Percentiles rank a stretch among this genome's conserved stretches.
Evolutionary conservation across 2,113 vertebrate genomes (phyloP).

Genomic region (Caloenas nicobarica): DNA sequence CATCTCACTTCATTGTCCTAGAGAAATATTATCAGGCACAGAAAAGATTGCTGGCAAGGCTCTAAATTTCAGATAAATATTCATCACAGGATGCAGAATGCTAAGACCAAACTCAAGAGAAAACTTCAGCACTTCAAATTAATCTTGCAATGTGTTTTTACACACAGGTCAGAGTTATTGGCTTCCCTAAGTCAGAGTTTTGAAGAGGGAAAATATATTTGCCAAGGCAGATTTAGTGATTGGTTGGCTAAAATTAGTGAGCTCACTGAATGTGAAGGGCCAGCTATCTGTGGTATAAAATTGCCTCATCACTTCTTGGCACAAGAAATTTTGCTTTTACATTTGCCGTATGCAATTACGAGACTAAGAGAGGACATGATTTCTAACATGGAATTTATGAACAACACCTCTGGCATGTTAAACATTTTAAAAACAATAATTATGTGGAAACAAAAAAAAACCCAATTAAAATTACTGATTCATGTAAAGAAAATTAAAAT

Average conservation of each 20-base stretch:
- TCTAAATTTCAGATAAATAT: conserved; percentile 42
- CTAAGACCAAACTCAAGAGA: background rate
- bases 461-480: background rate
- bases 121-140: conserved; percentile 10
- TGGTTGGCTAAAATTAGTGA: background rate
- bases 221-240: background rate
- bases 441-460: background rate
- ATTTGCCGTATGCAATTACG: background rate
- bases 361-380: background rate
- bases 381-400: background rate
- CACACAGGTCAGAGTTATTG: background rate
- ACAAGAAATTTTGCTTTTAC: background rate
- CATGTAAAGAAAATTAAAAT: background rate
- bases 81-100: conserved; percentile 6
- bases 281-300: background rate
- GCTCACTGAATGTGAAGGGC: background rate
- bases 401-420: background rate
- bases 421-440: background rate
- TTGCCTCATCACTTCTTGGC: background rate
- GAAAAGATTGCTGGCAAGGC: background rate
- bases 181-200: background rate
- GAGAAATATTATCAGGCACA: conserved; percentile 41
- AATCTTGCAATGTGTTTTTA: conserved; percentile 6
- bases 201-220: background rate
- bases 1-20: conserved; percentile 46